A percentile compares a stretch with the other conserved stretches of the same genome.
Conservation (phyloP, 2,888 invertebrate genomes). For the Nasonovia ribisnigri region DNA sequence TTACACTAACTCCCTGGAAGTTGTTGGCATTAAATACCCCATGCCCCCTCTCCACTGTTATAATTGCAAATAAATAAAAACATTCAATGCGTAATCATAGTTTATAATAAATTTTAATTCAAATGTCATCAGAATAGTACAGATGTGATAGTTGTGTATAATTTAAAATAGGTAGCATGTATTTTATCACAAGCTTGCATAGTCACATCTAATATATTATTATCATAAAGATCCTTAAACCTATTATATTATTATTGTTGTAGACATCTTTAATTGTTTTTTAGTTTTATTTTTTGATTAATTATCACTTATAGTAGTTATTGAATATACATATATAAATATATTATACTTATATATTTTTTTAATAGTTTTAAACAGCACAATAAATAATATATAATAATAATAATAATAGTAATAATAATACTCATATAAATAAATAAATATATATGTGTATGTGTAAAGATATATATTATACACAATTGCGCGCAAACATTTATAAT, state of each 20-base stretch:
- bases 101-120: constrained; percentile 14
- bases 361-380: constrained; percentile 59
- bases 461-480: constrained; percentile 34
- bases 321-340: constrained; percentile 58
- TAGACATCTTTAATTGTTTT: not conserved
- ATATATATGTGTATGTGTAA: constrained; percentile 11
- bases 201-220: constrained; percentile 7
- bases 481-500: constrained; percentile 17
- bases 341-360: constrained; percentile 52
- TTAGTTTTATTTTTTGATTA: constrained; percentile 41
- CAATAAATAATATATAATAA: constrained; percentile 62
- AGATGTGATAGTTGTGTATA: not conserved
- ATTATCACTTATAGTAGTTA: constrained; percentile 40
- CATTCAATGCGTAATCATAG: not conserved
- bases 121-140: not conserved
- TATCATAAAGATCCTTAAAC: constrained; percentile 29
- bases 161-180: constrained; percentile 1
- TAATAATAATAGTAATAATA: constrained; percentile 54
- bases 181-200: constrained; percentile 39
- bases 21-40: not conserved
- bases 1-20: not conserved
- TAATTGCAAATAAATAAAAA: not conserved
- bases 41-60: not conserved
- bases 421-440: constrained; percentile 49
- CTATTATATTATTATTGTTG: constrained; percentile 28